Conservation (phyloP, 2,888 invertebrate species). For the Drosophila kuntzei region DNA sequence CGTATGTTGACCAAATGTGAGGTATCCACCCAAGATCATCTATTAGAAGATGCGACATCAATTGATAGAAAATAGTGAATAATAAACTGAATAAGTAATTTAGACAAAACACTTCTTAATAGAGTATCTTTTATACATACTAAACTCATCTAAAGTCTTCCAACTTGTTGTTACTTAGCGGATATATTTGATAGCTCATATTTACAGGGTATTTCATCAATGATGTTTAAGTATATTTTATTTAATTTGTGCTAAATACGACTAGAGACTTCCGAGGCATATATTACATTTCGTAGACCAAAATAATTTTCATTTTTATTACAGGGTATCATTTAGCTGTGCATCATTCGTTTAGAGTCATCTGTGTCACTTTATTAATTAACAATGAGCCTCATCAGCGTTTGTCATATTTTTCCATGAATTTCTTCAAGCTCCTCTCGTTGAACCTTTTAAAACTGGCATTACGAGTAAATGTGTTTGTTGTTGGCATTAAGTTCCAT, state of each 20-base stretch:
- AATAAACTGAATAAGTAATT: neutral
- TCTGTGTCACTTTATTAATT: conserved; percentile 31
- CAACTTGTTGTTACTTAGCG: neutral
- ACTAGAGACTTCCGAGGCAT: neutral
- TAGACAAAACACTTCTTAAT: no score
- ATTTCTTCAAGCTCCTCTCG: conserved; percentile 12
- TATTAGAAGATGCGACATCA: neutral
- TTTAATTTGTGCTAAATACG: no score
- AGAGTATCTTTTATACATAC: neutral
- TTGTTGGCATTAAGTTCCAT: conserved; percentile 52
- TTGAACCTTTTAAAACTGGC: conserved; percentile 27
- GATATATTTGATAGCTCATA: neutral
- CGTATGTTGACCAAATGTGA: no score
- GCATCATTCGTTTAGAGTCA: neutral
- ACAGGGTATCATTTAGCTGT: neutral
- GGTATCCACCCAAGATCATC: no score
- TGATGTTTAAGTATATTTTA: no score
- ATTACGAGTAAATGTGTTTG: conserved; percentile 45
- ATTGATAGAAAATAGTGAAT: neutral
- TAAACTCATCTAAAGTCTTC: neutral
- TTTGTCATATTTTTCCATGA: conserved; percentile 14
- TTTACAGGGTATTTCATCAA: neutral
- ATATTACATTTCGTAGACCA: neutral
- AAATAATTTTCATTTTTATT: neutral
- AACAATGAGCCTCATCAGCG: conserved; percentile 11